These are phyloP conservation scores for Brenthis ino DNA, from an alignment of 2,888 invertebrate species.

Conservation along the genomic window DNA sequence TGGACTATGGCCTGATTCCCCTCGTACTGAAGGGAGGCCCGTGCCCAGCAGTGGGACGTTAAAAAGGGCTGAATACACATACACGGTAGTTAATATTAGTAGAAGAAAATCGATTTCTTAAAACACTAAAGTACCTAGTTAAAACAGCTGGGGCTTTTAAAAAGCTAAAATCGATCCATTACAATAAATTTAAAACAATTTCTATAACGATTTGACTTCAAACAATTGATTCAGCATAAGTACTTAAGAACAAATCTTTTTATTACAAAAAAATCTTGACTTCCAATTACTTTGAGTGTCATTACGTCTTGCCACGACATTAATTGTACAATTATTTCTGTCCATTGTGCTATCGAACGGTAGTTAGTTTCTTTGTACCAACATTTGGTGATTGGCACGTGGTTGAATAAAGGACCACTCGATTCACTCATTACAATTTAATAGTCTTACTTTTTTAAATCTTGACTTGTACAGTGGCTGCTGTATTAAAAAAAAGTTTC, in stretches of 20 bases:
- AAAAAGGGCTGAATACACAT: too few relatives aligned
- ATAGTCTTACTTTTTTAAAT: constrained; percentile 72
- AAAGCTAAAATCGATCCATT: too few relatives aligned
- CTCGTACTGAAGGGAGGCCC: too few relatives aligned
- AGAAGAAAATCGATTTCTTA: too few relatives aligned
- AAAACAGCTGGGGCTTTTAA: too few relatives aligned
- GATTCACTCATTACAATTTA: constrained; percentile 80
- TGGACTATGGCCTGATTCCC: too few relatives aligned
- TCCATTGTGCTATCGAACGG: constrained; percentile 74
- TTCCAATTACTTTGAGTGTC: constrained; percentile 70
- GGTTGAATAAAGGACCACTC: constrained; percentile 72
- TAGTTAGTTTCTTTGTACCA: constrained; percentile 72
- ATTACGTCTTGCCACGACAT: constrained; percentile 64
- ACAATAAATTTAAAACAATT: constrained; percentile 25
- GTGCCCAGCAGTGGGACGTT: too few relatives aligned
- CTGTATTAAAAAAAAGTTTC: constrained; percentile 35
- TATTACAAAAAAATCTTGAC: constrained; percentile 57
- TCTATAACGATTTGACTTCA: constrained; percentile 34
- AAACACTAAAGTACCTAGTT: too few relatives aligned
- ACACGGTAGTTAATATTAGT: too few relatives aligned
- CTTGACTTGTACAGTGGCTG: constrained; percentile 64
- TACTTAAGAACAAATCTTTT: constrained; percentile 44
- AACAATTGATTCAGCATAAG: constrained; percentile 43
- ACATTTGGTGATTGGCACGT: constrained; percentile 72
- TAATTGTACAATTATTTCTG: constrained; percentile 80